Base-by-base conservation (phyloP, 2,113 vertebrate genomes). In the Petromus typicus region DNA sequence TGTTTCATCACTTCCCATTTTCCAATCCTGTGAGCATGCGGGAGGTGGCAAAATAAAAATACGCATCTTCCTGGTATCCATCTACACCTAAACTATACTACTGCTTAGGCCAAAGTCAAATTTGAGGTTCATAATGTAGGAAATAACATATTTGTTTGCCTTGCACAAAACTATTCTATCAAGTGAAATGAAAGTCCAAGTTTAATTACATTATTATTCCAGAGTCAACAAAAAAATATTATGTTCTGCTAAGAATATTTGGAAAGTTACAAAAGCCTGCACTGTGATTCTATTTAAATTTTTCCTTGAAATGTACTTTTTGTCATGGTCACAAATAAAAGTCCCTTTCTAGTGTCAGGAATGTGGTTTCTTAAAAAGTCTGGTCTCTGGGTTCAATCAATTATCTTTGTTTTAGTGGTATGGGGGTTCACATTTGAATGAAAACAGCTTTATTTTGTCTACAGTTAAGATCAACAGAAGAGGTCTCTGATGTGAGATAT, bases 401-500 rank as follows among this genome's bases (percentile, higher is more conserved):
- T 89, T 83, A 92, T 17, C 18, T 92, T 86, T 54, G 89, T 40
- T 91, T 95, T 69, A 45, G 84, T 48, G 96, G 84, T 40, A 76
- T 0, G 69, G 86, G 45, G 43, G 93, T 76, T 22, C 93, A 95
- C 69, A 94, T 85, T 92, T 96, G 96, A 96, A 92, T 40, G 90
- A 75, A 85, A 97, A 96, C 94, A 87, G 88, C 94, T 97, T 98
- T 96, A 96, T 97, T 97, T 90, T 88, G 63, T 92, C 84, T 82
- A 69, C 61, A 97, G 94, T 96, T 95, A 92, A 97, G 94, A 97
- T 67, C 32, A 89, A 97, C 93, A 97, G 37, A 89, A 69, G 95
- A 91, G 54, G 92, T 86, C 87, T 95, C 95, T 85, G 91, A 92
- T 57, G 94, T 17, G 86, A 95, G 81, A 96, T 96, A 95, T 98